These are phyloP conservation scores for Dryadula phaetusa DNA, from an alignment of 2,888 invertebrate species.

Conservation along the genomic window DNA sequence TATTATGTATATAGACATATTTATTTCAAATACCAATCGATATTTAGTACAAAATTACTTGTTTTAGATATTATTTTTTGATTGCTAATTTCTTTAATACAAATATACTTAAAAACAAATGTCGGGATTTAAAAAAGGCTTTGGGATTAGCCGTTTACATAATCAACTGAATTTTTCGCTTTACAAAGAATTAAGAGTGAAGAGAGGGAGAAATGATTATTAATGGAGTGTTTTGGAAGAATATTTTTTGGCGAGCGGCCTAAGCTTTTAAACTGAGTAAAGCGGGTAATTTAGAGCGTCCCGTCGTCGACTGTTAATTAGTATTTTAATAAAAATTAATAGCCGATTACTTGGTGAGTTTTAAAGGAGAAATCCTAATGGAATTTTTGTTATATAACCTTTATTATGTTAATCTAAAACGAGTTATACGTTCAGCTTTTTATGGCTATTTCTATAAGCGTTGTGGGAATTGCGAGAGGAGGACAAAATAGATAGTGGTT, in stretches of 20 bases:
- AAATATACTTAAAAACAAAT: slow-evolving; percentile 39
- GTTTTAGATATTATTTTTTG: not conserved
- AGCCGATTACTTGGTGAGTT: slow-evolving; percentile 68
- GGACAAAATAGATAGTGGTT: not conserved
- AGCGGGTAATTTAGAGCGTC: slow-evolving; percentile 70
- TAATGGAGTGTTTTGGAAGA: slow-evolving; percentile 70
- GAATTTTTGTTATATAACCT: slow-evolving; percentile 23
- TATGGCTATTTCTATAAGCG: not conserved
- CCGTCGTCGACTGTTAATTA: slow-evolving; percentile 69
- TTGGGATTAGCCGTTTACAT: slow-evolving; percentile 62
- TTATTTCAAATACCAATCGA: too few relatives aligned
- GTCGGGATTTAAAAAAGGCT: slow-evolving; percentile 47
- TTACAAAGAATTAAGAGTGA: slow-evolving; percentile 60
- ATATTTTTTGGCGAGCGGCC: slow-evolving; percentile 64
- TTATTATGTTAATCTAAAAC: slow-evolving; percentile 10
- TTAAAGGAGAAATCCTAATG: slow-evolving; percentile 55
- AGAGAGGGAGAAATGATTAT: slow-evolving; percentile 53
- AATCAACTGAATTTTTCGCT: slow-evolving; percentile 63
- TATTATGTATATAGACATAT: too few relatives aligned
- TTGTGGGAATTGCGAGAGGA: not conserved
- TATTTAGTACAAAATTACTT: not conserved
- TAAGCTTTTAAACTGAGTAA: slow-evolving; percentile 68
- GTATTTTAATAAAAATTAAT: slow-evolving; percentile 80
- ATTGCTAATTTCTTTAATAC: not conserved
- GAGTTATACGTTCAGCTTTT: not conserved